Evolutionary conservation across 1,140 invertebrate genomes (phyloP), one percentile per base, ranked within the genome.

Genomic region (Pseudomyrmex gracilis): DNA sequence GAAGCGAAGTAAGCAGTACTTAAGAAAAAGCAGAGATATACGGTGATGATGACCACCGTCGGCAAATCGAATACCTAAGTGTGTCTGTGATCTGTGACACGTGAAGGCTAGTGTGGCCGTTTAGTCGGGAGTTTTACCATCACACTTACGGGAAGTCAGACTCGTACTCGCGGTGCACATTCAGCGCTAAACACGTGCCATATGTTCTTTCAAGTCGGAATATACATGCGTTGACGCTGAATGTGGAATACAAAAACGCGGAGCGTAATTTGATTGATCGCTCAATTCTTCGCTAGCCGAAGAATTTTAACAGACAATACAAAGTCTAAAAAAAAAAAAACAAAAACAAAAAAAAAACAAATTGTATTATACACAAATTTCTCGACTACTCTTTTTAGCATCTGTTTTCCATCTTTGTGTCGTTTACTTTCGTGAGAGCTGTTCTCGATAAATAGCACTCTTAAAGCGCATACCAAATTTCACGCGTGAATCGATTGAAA

Each of bases 51-150:
- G 22, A 53, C 17, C 61, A 60, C 63, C 73, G 83, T 88, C 84
- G 80, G 68, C 76, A 58, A 77, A 91, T 87, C 84, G 85, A 90
- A 91, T 93, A 93, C 91, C 92, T 93, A 93, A 92, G 89, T 92
- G 90, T 92, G 84, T 90, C 92, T 93, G 92, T 93, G 92, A 93
- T 93, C 68, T 67, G 84, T 90, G 76, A 85, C 85, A 80, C 71
- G 71, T 82, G 43, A 80, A 71, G 64, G 45, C 22, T 60, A 80
- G 22, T 80, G 61, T 2, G 22, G 57, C 17, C 22, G 64, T 78
- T 58, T 15, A 70, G 10, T 78, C 20, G 66, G 60, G 53, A 70
- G 22, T 22, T 67, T 51, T 49, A 17, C 63, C 17, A 58, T 60
- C 43, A 45, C 10, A 45, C 10, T 58, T n/a, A 15, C 49, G 49